Conservation (phyloP, 2,113 vertebrate species). For the Phoxinus phoxinus region DNA sequence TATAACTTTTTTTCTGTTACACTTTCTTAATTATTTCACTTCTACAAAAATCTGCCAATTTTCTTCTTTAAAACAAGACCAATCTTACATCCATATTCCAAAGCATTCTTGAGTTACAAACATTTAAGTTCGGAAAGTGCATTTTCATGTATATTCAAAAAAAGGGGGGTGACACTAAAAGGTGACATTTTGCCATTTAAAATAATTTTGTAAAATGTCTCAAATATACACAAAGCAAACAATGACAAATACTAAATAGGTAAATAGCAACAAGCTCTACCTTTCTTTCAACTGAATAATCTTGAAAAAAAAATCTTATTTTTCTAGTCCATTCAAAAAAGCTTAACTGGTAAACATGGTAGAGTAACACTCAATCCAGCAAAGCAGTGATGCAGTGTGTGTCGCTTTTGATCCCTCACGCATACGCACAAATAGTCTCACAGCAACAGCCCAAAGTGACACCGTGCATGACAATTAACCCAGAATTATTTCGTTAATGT, state of each 20-base stretch:
- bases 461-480: conserved; percentile 51
- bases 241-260: not conserved
- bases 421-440: conserved; percentile 38
- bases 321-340: not conserved
- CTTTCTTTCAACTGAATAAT: not conserved
- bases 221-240: not conserved
- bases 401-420: conserved; percentile 32
- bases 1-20: too few species aligned
- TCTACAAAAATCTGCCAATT: too few species aligned
- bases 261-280: not conserved
- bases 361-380: conserved; percentile 15
- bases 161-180: too few species aligned
- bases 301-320: not conserved
- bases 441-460: conserved; percentile 49
- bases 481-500: conserved; percentile 59
- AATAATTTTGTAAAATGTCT: not conserved
- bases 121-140: too few species aligned
- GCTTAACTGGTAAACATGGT: not conserved
- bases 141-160: too few species aligned
- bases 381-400: not conserved
- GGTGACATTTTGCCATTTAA: not conserved
- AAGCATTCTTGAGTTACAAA: too few species aligned
- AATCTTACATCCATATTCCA: too few species aligned
- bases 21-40: too few species aligned
- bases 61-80: too few species aligned